These are phyloP conservation scores for Rhynchonycteris naso DNA, from an alignment of 2,797 vertebrate species.

Conservation along the genomic window DNA sequence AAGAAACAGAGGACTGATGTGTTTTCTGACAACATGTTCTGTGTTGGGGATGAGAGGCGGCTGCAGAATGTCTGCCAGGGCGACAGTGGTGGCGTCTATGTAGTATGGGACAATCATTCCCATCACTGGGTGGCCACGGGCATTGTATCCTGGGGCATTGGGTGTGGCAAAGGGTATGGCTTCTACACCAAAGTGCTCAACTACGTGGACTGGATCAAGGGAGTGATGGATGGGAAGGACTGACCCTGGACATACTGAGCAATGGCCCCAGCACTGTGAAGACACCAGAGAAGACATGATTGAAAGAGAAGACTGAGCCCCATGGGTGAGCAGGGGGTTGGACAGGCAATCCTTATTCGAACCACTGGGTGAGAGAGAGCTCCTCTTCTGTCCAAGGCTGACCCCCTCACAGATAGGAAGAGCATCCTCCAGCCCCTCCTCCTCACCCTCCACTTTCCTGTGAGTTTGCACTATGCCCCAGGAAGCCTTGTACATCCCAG, in stretches of 20 bases:
- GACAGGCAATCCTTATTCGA: not conserved
- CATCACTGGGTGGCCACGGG: constrained; percentile 86
- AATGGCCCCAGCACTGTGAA: not conserved
- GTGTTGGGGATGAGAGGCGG: constrained; percentile 78
- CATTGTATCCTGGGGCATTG: constrained; percentile 88
- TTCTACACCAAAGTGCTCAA: constrained; percentile 88
- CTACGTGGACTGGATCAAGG: constrained; percentile 86
- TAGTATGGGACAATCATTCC: constrained; percentile 72
- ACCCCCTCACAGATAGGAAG: not conserved
- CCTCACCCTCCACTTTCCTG: not conserved
- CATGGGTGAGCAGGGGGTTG: accelerated
- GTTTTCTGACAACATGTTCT: constrained; percentile 88
- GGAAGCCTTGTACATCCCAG: not conserved
- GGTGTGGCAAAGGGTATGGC: constrained; percentile 85
- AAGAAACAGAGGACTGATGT: constrained; percentile 51
- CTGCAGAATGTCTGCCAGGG: constrained; percentile 85
- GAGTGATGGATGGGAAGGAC: constrained; percentile 72
- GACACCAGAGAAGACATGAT: not conserved
- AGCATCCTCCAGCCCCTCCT: not conserved
- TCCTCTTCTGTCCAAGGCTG: not conserved
- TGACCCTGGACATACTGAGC: not conserved
- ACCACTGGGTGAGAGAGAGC: not conserved
- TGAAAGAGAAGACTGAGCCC: not conserved
- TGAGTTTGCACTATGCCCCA: accelerated
- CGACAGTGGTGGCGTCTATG: constrained; percentile 85